phyloP scores from a whole-genome alignment of 2,888 invertebrate species.

The Gymnosoma rotundatum region DNA sequence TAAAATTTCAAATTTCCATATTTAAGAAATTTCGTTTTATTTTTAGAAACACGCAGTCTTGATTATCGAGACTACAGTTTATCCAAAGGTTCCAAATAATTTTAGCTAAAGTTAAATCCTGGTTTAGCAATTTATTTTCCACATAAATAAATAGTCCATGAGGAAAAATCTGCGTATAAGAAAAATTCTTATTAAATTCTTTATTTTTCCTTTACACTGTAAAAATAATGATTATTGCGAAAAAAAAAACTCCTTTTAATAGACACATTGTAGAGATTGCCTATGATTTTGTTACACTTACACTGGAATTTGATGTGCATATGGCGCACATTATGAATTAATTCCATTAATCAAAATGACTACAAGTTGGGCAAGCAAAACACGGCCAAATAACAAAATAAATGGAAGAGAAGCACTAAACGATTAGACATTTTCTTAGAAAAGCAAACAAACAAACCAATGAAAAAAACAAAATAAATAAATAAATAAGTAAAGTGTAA shows the following conservation, averaged over 20 bases:
- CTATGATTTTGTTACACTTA: background rate
- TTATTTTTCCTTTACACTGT: background rate
- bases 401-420: slow-evolving; percentile 18
- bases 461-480: background rate
- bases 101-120: too few relatives aligned
- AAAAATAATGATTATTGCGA: background rate
- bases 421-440: slow-evolving; percentile 1
- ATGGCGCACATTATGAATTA: slow-evolving; percentile 79
- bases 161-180: too few relatives aligned
- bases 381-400: slow-evolving; percentile 30
- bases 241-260: background rate
- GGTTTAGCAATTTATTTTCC: too few relatives aligned
- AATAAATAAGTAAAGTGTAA: slow-evolving; percentile 22
- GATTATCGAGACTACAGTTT: too few relatives aligned
- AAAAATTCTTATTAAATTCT: too few relatives aligned
- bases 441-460: slow-evolving; percentile 7
- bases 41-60: too few relatives aligned
- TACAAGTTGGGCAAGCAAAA: slow-evolving; percentile 53
- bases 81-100: too few relatives aligned
- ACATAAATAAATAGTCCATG: too few relatives aligned
- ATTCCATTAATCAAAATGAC: slow-evolving; percentile 79
- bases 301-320: slow-evolving; percentile 66
- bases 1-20: too few relatives aligned
- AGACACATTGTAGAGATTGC: slow-evolving; percentile 5
- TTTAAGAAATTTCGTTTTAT: too few relatives aligned